A percentile compares a stretch with the other conserved stretches of the same genome.
These are phyloP conservation scores for Anguilla marmorata DNA, from an alignment of 2,797 vertebrate species.

Conservation along the genomic window DNA sequence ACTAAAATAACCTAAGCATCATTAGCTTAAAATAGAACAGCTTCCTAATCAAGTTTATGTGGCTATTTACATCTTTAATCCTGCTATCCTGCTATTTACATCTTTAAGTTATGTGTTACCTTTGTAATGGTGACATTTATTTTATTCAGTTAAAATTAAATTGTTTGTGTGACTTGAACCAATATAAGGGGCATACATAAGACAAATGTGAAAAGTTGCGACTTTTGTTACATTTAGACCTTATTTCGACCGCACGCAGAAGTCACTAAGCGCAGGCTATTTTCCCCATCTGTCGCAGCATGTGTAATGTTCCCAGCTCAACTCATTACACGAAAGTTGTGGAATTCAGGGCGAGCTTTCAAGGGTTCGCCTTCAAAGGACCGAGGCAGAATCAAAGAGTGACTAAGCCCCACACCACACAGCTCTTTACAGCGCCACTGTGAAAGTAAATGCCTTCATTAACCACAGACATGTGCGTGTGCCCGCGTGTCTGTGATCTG, in stretches of 20 bases:
- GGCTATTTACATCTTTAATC: no score
- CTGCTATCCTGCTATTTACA: background rate
- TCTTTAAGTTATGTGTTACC: background rate
- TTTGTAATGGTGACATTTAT: background rate
- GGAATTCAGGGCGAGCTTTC: conserved; percentile 6
- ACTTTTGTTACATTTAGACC: background rate
- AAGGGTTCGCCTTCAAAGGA: conserved; percentile 4
- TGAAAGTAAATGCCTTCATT: conserved; percentile 6
- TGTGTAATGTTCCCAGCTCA: conserved; percentile 1
- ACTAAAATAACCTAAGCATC: background rate
- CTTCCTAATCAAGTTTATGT: background rate
- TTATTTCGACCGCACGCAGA: background rate
- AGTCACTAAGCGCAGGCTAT: background rate
- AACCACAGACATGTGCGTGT: conserved; percentile 34
- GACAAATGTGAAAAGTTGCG: background rate
- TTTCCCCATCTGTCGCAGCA: conserved; percentile 6
- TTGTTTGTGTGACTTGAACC: background rate
- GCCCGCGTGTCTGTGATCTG: conserved; percentile 13
- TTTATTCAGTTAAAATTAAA: background rate
- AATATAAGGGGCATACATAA: background rate
- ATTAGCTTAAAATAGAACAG: background rate
- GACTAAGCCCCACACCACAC: background rate
- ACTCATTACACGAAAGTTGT: background rate
- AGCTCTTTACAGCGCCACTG: background rate
- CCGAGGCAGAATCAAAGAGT: conserved; percentile 12